Evolutionary conservation across 2,113 vertebrate genomes (phyloP), one percentile per base, ranked within the genome.

Genomic region (Rhinichthys klamathensis): DNA sequence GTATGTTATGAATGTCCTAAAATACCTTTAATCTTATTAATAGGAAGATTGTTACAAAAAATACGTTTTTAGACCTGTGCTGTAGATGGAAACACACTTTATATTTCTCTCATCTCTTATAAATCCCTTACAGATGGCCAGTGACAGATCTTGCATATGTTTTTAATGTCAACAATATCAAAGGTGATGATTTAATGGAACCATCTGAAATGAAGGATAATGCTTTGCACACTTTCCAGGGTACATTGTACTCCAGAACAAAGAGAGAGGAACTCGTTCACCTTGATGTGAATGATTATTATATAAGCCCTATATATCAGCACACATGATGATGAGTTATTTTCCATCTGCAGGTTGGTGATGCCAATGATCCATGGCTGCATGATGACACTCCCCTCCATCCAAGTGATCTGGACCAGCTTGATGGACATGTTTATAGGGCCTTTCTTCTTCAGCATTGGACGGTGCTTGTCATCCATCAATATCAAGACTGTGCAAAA

Each of bases 291-390:
- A 82, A 67, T 21, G 41, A 69, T n/a, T 27, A 18, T 65, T 65
- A 25, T 65, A 0, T 54, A 69, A 54, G 27, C n/a, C 44, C 13
- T 6, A 1, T 72, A 35, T 77, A 15, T 85, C 44, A 12, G 18
- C 21, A 75, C 18, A n/a, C 49, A 13, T 32, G 18, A 49, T 72
- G 54, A 81, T 49, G 27, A 21, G 15, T 32, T 61, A 46, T 80
- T 75, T 70, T 38, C 1, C 85, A 89, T 88, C 81, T 87, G 6
- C 92, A 99, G 97, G 98, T 75, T 99, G 89, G 90, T 97, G 92
- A 94, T 96, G 94, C 98, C 98, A n/a, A 91, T 95, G 63, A 92
- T 96, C 90, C 97, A 94, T 87, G 95, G 95, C 87, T 95, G 94
- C 88, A 86, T 99, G 70, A 95, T 98, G 95, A 90, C 95, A 0